Conservation (phyloP, 2,888 invertebrate genomes). For the Ophioninae sp. region DNA sequence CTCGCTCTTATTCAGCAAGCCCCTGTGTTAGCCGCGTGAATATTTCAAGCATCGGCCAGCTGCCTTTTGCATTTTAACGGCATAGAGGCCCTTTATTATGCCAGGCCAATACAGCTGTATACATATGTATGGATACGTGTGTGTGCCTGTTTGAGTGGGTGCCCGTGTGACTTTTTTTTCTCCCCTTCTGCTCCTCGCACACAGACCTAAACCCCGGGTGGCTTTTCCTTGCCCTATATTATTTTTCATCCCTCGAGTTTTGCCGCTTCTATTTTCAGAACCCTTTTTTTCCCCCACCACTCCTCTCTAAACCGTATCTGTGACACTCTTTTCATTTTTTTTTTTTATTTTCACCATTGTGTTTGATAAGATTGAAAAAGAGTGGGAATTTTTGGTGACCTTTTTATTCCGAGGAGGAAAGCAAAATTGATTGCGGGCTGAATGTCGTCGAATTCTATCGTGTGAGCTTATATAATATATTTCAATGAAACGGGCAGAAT, state of each 20-base stretch:
- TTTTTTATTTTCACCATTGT: neutral
- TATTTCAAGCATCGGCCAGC: constrained; percentile 70
- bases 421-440: neutral
- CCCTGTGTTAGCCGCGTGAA: constrained; percentile 63
- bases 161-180: neutral
- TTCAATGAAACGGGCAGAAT: neutral
- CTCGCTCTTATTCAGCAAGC: constrained; percentile 31
- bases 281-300: constrained; percentile 8
- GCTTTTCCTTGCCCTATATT: constrained; percentile 35
- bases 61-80: constrained; percentile 64
- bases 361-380: neutral
- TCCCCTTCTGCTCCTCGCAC: constrained; percentile 22
- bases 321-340: neutral
- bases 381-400: neutral
- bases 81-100: constrained; percentile 59
- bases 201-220: constrained; percentile 13
- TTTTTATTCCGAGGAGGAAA: neutral
- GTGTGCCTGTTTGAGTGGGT: neutral
- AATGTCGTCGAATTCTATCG: neutral
- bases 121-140: constrained; percentile 7
- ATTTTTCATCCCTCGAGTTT: constrained; percentile 5
- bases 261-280: constrained; percentile 20
- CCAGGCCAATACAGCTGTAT: constrained; percentile 36
- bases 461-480: neutral
- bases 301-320: neutral